Conservation (phyloP, 1,140 invertebrate genomes). For the Scaptodrosophila lebanonensis region DNA sequence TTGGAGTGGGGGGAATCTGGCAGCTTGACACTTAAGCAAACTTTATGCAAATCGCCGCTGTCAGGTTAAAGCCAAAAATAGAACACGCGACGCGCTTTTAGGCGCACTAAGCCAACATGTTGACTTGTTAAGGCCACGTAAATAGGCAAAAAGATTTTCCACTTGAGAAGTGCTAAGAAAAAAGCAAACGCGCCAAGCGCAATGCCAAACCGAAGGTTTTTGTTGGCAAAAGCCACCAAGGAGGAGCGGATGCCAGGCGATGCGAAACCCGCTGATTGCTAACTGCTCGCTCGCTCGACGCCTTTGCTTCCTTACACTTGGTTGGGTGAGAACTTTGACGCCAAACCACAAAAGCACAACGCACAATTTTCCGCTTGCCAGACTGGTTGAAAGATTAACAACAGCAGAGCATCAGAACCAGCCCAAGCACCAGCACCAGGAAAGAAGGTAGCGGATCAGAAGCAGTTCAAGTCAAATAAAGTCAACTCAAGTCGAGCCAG, state of each 20-base stretch:
- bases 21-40: too few species aligned
- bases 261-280: too few species aligned
- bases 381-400: constrained; percentile 70
- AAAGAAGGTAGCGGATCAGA: not conserved
- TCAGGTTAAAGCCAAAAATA: constrained; percentile 26
- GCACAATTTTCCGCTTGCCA: constrained; percentile 35
- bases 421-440: not conserved
- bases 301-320: constrained; percentile 64
- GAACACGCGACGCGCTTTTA: not conserved
- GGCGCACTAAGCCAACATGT: constrained; percentile 26
- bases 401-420: constrained; percentile 5
- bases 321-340: constrained; percentile 53
- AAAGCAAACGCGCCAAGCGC: constrained; percentile 19
- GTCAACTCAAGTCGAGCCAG: constrained; percentile 25
- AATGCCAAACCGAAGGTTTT: constrained; percentile 18
- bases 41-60: too few species aligned
- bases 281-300: too few species aligned
- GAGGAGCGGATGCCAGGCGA: too few species aligned
- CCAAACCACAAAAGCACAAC: constrained; percentile 58
- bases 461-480: constrained; percentile 23
- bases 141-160: constrained; percentile 73
- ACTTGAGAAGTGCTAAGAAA: constrained; percentile 65
- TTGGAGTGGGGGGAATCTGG: too few species aligned
- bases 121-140: constrained; percentile 70
- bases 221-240: too few species aligned